Evolutionary conservation across 2,888 invertebrate genomes (phyloP), one percentile per base, ranked within the genome.

Genomic region (Apoda limacodes): DNA sequence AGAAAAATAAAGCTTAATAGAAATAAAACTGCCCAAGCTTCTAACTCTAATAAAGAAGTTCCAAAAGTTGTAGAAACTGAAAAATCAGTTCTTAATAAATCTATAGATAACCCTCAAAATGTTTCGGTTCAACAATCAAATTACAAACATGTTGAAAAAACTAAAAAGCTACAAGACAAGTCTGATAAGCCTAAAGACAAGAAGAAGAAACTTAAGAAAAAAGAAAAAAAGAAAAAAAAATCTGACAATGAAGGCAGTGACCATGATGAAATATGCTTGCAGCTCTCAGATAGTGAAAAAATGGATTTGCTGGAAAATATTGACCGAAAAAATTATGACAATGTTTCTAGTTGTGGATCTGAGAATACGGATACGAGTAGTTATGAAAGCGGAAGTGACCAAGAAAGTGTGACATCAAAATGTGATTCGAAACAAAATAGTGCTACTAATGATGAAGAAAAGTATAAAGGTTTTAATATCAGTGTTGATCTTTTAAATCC

Each of bases 251-350:
- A 66, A 28, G 68, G 63, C 2, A 65, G 68, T 20, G 75, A 81
- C 40, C 65, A 71, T 3, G 80, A 82, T 40, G 81, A 82, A 44
- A 76, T 82, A 17, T 76, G 66, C 2, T 39, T 81, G 0, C 71
- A 83, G 32, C 37, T 80, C 9, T 82, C 82, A 0, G 78, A 82
- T 50, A 55, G 72, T 2, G 78, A 80, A 36, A 80, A 81, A 45
- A 74, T 80, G 71, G 80, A 82, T 54, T 47, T 82, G 5, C 40
- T 82, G 17, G 80, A 81, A 46, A 64, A 72, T 52, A 53, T 75
- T 9, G 70, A 74, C 21, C 52, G 61, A 12, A 72, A 70, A 30
- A 56, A 64, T 21, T 67, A 54, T 29, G 70, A 69, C 5, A 58
- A 47, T 23, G 52, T 59, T 5, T 48, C 54, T 0, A 64, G 55